Conservation (phyloP, 2,797 vertebrate species). For the Dermochelys coriacea region DNA sequence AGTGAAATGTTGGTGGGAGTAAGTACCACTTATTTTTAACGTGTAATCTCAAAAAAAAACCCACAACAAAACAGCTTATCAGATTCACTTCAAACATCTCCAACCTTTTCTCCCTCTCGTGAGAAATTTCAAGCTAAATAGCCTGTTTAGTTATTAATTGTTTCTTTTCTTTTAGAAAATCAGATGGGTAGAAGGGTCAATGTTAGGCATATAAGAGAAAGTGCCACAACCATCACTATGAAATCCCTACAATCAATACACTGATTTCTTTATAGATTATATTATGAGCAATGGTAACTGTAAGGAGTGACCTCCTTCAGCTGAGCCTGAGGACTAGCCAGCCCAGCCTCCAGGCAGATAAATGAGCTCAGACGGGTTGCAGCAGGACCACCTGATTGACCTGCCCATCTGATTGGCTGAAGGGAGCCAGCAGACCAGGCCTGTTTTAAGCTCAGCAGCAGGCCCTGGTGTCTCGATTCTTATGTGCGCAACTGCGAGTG, state of each 20-base stretch:
- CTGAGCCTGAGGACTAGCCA: background rate
- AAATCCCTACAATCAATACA: constrained; percentile 19
- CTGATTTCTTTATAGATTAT: constrained; percentile 33
- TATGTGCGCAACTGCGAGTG: background rate
- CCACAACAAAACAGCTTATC: background rate
- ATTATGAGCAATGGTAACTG: background rate
- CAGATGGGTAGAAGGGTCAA: constrained; percentile 45
- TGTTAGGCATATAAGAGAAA: constrained; percentile 46
- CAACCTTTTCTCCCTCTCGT: background rate
- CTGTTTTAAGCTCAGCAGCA: background rate
- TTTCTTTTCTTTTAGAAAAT: constrained; percentile 11
- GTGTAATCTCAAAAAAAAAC: background rate
- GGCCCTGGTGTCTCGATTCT: background rate
- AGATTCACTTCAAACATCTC: background rate
- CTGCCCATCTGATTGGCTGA: background rate
- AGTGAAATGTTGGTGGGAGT: constrained; percentile 45
- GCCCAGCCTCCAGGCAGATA: background rate
- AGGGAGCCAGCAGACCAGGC: background rate
- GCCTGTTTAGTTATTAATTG: constrained; percentile 10
- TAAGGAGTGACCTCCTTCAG: background rate
- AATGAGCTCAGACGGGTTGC: background rate
- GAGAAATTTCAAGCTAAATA: constrained; percentile 41
- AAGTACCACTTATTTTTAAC: constrained; percentile 37
- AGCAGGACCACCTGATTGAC: background rate
- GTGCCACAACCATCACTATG: constrained; percentile 52